Base-by-base conservation (phyloP, 1,140 invertebrate species). In the Drosophila teissieri region DNA sequence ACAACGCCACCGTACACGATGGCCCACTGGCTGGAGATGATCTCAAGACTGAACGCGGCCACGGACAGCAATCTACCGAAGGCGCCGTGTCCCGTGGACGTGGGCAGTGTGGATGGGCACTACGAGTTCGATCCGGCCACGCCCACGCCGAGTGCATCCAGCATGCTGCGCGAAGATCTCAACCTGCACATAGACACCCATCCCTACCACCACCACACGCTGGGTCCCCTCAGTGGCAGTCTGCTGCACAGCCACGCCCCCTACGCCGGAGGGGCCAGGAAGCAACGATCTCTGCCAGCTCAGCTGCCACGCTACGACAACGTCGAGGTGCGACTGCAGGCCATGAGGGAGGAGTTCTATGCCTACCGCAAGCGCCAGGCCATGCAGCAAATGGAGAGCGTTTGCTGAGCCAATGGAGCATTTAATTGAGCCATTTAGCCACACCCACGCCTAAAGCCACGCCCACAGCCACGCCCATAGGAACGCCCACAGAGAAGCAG, bases 271-370 rank as follows among this genome's bases (percentile, higher is more conserved):
- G 27, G 48, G 2, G 15, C 44, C 2, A 45, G 46, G 11, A 72
- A 72, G 93, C 63, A 78, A 90, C 75, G 80, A 68, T 61, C 78
- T 44, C 80, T 72, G 44, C 83, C 74, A 61, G 81, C 92, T 63
- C 93, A 64, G 31, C 92, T 94, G 63, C 93, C 94, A 37, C 94
- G 95, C 6, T 95, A 96, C 52, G 95, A 96, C 79, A 97, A 97
- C 92, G 97, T 97, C 74, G 97, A 98, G 89, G 96, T 97, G 4
- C 94, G 98, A 52, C 97, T 98, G 56, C 96, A 97, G 77, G 97
- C 97, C 34, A 98, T 99, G 96, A 97, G 98, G 81, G 97, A 98
- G 91, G 98, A 99, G 92, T 99, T 98, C 93, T 95, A 98, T 91
- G 96, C 98, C 91, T 98, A 98, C 93, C 94, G 97, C 56, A 96